Evolutionary conservation across 2,113 vertebrate genomes (phyloP).

Genomic region (Sialia sialis): DNA sequence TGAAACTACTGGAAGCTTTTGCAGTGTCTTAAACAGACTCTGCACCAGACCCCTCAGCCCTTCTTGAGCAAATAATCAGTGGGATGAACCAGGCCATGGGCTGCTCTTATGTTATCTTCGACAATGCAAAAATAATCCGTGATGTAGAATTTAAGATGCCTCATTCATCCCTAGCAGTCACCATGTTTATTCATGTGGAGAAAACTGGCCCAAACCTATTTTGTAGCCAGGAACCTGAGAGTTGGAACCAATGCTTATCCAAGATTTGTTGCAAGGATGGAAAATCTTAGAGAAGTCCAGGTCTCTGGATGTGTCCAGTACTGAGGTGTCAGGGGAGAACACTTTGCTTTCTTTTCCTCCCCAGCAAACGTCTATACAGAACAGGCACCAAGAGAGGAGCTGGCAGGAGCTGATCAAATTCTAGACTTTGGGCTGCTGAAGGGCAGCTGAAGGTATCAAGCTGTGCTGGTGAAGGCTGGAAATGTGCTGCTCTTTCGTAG

Average conservation of each 20-base stretch:
- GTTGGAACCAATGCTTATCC: background rate
- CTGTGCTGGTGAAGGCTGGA: background rate
- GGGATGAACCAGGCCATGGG: background rate
- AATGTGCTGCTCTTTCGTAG: background rate
- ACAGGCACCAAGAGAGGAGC: background rate
- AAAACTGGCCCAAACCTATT: background rate
- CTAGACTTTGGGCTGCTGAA: background rate
- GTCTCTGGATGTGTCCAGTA: background rate
- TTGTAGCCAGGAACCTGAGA: background rate
- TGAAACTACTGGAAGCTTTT: background rate
- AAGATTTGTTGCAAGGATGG: background rate
- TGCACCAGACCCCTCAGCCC: background rate
- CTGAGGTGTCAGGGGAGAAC: accelerated
- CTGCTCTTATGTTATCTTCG: background rate
- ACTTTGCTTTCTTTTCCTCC: background rate
- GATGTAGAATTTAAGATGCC: background rate
- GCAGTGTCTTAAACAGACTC: background rate
- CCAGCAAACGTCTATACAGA: accelerated
- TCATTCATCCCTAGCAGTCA: background rate
- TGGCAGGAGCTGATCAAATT: background rate
- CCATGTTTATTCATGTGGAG: accelerated
- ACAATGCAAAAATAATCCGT: background rate
- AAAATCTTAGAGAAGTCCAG: background rate
- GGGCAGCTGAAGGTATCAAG: background rate
- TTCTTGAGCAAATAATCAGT: background rate